These are phyloP conservation scores for Dryocosmus kuriphilus DNA, from an alignment of 2,888 invertebrate species.

Conservation along the genomic window DNA sequence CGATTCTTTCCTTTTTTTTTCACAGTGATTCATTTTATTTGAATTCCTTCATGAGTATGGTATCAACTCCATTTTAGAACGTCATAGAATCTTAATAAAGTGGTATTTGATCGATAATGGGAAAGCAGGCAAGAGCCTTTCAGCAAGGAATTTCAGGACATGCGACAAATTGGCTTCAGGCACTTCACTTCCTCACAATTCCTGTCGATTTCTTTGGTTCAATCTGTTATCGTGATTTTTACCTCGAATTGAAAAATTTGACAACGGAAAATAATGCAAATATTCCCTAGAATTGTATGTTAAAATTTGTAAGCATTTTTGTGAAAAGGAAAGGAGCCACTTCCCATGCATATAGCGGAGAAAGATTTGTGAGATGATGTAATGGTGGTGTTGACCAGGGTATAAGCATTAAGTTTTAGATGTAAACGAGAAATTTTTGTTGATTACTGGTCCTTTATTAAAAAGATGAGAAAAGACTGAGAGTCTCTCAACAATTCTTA, in stretches of 20 bases:
- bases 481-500: no score
- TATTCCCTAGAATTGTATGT: no score
- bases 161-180: slow-evolving; percentile 23
- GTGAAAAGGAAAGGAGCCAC: background rate
- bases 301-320: background rate
- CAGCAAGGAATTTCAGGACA: slow-evolving; percentile 2
- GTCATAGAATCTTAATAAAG: background rate
- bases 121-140: background rate
- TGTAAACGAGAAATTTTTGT: no score
- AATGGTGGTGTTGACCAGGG: no score
- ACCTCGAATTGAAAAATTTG: background rate
- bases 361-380: no score
- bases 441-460: no score
- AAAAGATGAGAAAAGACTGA: no score
- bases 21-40: background rate
- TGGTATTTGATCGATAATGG: slow-evolving; percentile 21
- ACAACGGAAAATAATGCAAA: slow-evolving; percentile 40
- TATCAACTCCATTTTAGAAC: background rate
- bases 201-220: background rate
- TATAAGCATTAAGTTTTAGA: no score
- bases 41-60: background rate
- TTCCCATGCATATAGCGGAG: slow-evolving; percentile 1
- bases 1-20: background rate
- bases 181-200: background rate
- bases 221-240: slow-evolving; percentile 2